These are phyloP conservation scores for Actinostola sp. DNA, from an alignment of 92 coral and sea anemone species.

Conservation along the genomic window DNA sequence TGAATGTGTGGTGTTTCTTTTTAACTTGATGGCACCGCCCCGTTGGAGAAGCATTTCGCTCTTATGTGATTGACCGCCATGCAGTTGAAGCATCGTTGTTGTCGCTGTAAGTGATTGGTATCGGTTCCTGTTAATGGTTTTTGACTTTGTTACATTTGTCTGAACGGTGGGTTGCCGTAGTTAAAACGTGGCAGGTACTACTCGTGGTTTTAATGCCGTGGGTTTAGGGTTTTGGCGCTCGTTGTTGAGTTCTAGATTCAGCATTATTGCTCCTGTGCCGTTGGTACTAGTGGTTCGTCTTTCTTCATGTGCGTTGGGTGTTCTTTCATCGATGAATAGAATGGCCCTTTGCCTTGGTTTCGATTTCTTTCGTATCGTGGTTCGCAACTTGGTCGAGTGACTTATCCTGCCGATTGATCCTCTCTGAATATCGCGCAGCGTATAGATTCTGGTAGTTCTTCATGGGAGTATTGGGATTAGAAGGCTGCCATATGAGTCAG, in stretches of 20 bases:
- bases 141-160: constrained; percentile 11
- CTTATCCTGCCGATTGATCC: constrained; percentile 31
- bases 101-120: background rate
- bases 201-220: background rate
- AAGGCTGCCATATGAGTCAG: constrained; percentile 45
- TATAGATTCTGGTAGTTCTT: constrained; percentile 30
- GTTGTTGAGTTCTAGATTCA: constrained; percentile 2
- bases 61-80: constrained; percentile 18
- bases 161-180: constrained; percentile 12
- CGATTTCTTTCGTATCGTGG: constrained; percentile 24
- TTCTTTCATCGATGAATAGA: background rate
- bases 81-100: constrained; percentile 44
- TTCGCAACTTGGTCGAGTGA: constrained; percentile 23
- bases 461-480: constrained; percentile 15
- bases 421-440: constrained; percentile 15
- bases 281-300: constrained; percentile 21
- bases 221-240: background rate
- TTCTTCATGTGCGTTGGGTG: no score
- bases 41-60: constrained; percentile 24
- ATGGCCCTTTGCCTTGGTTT: constrained; percentile 34
- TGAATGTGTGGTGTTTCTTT: constrained; percentile 45
- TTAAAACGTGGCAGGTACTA: constrained; percentile 4
- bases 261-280: constrained; percentile 23
- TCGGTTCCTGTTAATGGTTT: background rate
- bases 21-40: constrained; percentile 36